Evolutionary conservation across 2,888 invertebrate species (phyloP).

Genomic region (Mesorhabditis sp.): DNA sequence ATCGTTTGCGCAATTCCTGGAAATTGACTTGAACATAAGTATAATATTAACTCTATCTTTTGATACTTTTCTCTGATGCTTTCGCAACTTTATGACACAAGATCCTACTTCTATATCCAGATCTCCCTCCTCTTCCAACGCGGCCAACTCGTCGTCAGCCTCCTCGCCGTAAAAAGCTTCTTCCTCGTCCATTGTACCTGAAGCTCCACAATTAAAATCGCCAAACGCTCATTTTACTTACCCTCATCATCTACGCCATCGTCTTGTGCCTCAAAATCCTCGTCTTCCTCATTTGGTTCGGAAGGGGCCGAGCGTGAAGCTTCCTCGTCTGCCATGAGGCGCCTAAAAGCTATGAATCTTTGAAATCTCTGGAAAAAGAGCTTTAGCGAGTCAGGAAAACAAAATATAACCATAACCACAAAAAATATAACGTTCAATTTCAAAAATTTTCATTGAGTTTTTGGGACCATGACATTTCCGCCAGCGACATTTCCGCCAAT

Average conservation of each 20-base stretch:
- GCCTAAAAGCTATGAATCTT: neutral
- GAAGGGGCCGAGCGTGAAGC: neutral
- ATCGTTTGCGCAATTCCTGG: conserved; percentile 2
- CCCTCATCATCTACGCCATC: neutral
- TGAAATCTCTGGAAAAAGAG: neutral
- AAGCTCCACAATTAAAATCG: neutral
- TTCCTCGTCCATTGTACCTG: neutral
- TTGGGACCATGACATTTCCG: too few species aligned
- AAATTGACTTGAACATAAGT: neutral
- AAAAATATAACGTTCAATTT: too few species aligned
- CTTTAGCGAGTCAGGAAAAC: too few species aligned
- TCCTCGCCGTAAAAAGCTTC: neutral
- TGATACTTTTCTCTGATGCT: too few species aligned
- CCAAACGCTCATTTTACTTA: neutral
- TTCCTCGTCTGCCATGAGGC: neutral
- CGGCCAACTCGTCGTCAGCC: neutral
- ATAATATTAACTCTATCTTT: too few species aligned
- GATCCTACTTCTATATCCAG: neutral
- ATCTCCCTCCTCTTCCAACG: conserved; percentile 1
- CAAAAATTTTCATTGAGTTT: too few species aligned
- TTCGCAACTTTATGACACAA: neutral
- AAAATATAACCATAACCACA: too few species aligned
- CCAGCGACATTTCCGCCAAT: too few species aligned
- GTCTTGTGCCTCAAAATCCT: neutral
- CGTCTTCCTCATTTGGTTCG: neutral